A percentile compares a stretch with the other conserved stretches of the same genome.
Evolutionary conservation across 2,888 invertebrate species (phyloP).

Genomic region (Drosophila ochracea): DNA sequence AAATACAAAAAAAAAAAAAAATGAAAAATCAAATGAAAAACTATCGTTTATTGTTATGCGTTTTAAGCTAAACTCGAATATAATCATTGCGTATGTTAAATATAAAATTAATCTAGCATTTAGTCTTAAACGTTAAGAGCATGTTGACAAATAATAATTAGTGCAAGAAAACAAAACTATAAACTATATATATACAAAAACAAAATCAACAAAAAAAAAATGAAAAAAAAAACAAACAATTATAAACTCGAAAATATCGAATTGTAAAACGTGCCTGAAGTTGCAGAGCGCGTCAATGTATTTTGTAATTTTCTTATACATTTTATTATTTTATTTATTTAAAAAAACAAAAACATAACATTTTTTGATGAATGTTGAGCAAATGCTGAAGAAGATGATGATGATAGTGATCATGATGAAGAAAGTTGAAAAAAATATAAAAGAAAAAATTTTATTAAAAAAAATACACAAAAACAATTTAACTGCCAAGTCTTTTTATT

Average conservation of each 20-base stretch:
- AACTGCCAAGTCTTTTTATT: constrained; percentile 32
- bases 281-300: constrained; percentile 67
- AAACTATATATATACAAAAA: constrained; percentile 28
- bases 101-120: constrained; percentile 64
- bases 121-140: constrained; percentile 57
- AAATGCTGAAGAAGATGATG: constrained; percentile 52
- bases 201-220: constrained; percentile 23
- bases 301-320: constrained; percentile 69
- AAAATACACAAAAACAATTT: constrained; percentile 53
- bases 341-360: constrained; percentile 50
- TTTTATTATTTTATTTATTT: constrained; percentile 78
- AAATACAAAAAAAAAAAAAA: not conserved
- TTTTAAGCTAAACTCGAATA: constrained; percentile 74
- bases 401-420: constrained; percentile 62
- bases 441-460: constrained; percentile 68
- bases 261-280: constrained; percentile 66
- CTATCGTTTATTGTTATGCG: constrained; percentile 75
- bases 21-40: constrained; percentile 30
- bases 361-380: constrained; percentile 53
- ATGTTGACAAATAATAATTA: constrained; percentile 65
- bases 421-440: constrained; percentile 72
- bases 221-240: constrained; percentile 36
- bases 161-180: constrained; percentile 22
- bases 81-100: constrained; percentile 58
- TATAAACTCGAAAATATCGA: constrained; percentile 57